phyloP scores from a whole-genome alignment of 1,140 invertebrate genomes.

The Dermatophagoides farinae region DNA sequence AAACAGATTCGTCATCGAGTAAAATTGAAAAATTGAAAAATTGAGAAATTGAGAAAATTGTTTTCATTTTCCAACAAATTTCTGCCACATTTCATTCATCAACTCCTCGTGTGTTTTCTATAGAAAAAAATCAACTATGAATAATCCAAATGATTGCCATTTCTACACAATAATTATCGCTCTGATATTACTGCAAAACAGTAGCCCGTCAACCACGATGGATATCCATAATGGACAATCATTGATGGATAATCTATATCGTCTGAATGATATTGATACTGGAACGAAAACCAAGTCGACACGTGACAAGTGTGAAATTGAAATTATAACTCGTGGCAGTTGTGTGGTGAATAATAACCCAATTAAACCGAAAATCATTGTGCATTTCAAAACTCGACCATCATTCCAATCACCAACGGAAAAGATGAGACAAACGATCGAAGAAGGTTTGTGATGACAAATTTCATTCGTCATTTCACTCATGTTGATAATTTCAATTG shows the following conservation, averaged over 20 bases:
- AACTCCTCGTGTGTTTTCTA: too few species aligned
- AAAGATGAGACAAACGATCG: not conserved
- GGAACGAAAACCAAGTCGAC: not conserved
- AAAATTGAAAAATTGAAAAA: too few species aligned
- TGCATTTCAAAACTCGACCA: not conserved
- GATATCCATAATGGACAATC: not conserved
- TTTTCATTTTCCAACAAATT: too few species aligned
- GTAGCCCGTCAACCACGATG: too few species aligned
- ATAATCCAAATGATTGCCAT: too few species aligned
- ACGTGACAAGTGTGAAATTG: slow-evolving; percentile 5
- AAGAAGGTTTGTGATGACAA: not conserved
- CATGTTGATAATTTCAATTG: not conserved
- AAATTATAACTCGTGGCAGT: not conserved
- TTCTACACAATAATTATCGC: too few species aligned
- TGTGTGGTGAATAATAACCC: not conserved
- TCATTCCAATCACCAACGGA: not conserved
- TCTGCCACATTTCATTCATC: too few species aligned
- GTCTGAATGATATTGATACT: not conserved
- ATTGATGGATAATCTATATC: not conserved
- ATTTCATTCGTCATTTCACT: not conserved
- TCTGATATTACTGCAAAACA: too few species aligned
- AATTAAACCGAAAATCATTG: not conserved
- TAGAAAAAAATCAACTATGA: too few species aligned
- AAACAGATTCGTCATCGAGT: too few species aligned
- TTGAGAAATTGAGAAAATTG: too few species aligned